phyloP scores from a whole-genome alignment of 2,113 vertebrate species.

The Lamprologus callipterus region DNA sequence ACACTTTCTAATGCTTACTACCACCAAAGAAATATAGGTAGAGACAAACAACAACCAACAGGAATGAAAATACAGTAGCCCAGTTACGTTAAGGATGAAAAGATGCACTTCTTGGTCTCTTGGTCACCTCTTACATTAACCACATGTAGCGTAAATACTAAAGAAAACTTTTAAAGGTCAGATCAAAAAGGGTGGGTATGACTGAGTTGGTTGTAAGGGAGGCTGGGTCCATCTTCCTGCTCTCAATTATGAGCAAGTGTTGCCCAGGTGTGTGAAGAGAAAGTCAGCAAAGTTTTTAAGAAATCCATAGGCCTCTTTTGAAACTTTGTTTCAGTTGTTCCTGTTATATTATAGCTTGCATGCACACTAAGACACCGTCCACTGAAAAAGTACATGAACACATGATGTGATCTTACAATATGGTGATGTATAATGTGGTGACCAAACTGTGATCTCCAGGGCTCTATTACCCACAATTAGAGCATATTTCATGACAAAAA shows the following conservation, averaged over 20 bases:
- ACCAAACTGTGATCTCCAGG: background rate
- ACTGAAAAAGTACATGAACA: background rate
- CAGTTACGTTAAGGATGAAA: background rate
- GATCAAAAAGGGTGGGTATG: background rate
- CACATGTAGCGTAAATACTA: background rate
- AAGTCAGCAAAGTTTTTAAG: background rate
- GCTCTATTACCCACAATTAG: background rate
- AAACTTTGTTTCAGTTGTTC: background rate
- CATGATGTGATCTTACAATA: background rate
- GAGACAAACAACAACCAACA: background rate
- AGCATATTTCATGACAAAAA: background rate
- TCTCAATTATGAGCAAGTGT: background rate
- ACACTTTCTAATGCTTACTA: background rate
- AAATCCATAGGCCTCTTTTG: background rate
- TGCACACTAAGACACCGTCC: background rate
- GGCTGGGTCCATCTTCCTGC: background rate
- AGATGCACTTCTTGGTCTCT: background rate
- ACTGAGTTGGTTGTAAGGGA: background rate
- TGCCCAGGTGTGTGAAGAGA: background rate
- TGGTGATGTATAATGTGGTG: background rate
- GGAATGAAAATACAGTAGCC: background rate
- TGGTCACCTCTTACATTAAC: background rate
- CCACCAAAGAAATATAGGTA: background rate
- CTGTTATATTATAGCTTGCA: background rate
- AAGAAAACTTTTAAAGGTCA: conserved; percentile 22